These are phyloP conservation scores for Ischnura elegans DNA, from an alignment of 2,888 invertebrate genomes.

Conservation along the genomic window DNA sequence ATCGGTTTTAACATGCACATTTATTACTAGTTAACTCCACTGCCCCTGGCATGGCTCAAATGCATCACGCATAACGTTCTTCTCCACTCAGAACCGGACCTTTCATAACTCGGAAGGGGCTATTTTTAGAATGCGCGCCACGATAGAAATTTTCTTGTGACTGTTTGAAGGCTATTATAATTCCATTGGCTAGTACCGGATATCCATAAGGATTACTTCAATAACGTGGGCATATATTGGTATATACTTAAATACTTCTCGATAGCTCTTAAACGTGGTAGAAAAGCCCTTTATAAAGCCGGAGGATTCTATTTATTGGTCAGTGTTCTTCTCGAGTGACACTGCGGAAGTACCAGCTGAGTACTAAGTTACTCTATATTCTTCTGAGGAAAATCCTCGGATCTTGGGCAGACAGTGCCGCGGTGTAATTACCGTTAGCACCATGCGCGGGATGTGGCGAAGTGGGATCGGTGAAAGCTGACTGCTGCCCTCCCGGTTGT, in stretches of 20 bases:
- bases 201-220: neutral
- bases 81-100: too few relatives aligned
- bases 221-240: neutral
- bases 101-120: neutral
- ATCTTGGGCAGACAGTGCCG: neutral
- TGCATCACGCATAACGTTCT: too few relatives aligned
- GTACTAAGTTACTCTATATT: neutral
- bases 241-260: neutral
- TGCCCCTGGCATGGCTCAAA: too few relatives aligned
- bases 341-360: neutral
- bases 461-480: neutral
- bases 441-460: neutral
- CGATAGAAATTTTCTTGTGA: neutral
- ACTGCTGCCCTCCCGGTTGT: neutral
- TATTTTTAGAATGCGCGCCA: neutral
- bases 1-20: too few relatives aligned
- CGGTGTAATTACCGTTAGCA: neutral
- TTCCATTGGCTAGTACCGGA: too few relatives aligned
- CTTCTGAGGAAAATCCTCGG: conserved; percentile 28
- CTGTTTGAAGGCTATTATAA: neutral
- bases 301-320: fast-evolving
- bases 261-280: neutral
- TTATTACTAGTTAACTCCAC: too few relatives aligned
- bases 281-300: neutral
- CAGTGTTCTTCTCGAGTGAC: neutral